These are phyloP conservation scores for Protobothrops mucrosquamatus DNA, from an alignment of 2,113 vertebrate species.

Conservation along the genomic window DNA sequence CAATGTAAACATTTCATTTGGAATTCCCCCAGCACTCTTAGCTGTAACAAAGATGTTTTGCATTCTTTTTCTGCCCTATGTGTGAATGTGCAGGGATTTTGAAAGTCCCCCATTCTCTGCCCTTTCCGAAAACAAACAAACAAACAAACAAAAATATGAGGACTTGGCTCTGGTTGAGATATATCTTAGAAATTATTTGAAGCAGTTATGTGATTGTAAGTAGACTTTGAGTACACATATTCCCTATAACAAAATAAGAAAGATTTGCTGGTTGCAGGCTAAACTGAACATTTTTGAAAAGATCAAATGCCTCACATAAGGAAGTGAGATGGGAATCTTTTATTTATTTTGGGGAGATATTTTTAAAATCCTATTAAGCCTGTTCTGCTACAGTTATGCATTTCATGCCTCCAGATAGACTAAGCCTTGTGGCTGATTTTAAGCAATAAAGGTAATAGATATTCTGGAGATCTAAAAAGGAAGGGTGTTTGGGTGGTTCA, in stretches of 20 bases:
- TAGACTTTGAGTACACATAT: neutral
- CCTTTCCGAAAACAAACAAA: no score
- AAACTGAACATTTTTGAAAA: neutral
- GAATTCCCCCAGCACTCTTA: neutral
- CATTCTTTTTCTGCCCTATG: neutral
- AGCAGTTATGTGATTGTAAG: neutral
- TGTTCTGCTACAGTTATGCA: neutral
- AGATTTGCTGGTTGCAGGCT: neutral
- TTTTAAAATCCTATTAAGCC: neutral
- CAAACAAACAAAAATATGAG: neutral
- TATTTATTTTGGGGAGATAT: neutral
- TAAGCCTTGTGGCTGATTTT: neutral
- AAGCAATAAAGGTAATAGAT: neutral
- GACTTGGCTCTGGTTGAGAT: neutral
- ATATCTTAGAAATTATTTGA: neutral
- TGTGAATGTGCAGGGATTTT: neutral
- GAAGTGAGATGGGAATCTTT: neutral
- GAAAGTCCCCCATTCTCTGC: neutral
- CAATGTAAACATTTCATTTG: neutral
- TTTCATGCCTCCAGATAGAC: neutral
- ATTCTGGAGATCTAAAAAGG: neutral
- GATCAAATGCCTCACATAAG: neutral
- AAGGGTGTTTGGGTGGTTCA: neutral
- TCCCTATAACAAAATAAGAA: neutral
- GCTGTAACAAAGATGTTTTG: neutral